Conservation (phyloP, 2,888 invertebrate genomes). For the Steinernema hermaphroditum region DNA sequence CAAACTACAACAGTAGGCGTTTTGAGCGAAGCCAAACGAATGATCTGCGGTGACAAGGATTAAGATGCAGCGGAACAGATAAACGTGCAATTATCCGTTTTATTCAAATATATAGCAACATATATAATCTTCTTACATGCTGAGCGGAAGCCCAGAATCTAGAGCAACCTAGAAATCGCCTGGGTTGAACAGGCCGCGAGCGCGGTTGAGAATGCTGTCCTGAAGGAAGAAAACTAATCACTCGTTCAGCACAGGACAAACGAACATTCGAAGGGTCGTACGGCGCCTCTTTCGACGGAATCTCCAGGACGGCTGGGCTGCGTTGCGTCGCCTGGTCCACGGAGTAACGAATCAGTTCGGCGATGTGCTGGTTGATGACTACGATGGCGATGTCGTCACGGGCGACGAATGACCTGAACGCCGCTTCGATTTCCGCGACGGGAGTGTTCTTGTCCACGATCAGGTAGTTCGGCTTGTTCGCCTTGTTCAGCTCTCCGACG, state of each 20-base stretch:
- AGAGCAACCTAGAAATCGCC: conserved; percentile 59
- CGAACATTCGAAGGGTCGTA: conserved; percentile 91
- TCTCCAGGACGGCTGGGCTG: conserved; percentile 95
- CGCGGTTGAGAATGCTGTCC: conserved; percentile 67
- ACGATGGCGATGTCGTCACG: conserved; percentile 98
- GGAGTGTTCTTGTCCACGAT: conserved; percentile 75
- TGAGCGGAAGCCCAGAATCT: too few relatives aligned
- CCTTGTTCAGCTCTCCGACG: conserved; percentile 83
- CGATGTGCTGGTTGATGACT: conserved; percentile 92
- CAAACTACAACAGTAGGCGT: too few relatives aligned
- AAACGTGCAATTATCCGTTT: neutral
- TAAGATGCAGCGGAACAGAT: neutral
- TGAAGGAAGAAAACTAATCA: too few relatives aligned
- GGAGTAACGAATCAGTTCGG: conserved; percentile 93
- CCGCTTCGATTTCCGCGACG: conserved; percentile 91
- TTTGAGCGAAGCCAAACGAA: too few relatives aligned
- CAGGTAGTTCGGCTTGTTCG: conserved; percentile 65
- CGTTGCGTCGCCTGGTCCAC: conserved; percentile 90
- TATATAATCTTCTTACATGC: neutral
- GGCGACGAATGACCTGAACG: conserved; percentile 87
- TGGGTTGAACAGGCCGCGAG: conserved; percentile 66
- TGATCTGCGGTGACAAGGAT: too few relatives aligned
- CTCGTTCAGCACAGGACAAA: too few relatives aligned
- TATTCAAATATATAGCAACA: conserved; percentile 5
- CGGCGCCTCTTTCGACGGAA: conserved; percentile 95